Percentiles rank a stretch among this genome's conserved stretches.
Conservation (phyloP, 2,113 vertebrate species). For the Okapia johnstoni region DNA sequence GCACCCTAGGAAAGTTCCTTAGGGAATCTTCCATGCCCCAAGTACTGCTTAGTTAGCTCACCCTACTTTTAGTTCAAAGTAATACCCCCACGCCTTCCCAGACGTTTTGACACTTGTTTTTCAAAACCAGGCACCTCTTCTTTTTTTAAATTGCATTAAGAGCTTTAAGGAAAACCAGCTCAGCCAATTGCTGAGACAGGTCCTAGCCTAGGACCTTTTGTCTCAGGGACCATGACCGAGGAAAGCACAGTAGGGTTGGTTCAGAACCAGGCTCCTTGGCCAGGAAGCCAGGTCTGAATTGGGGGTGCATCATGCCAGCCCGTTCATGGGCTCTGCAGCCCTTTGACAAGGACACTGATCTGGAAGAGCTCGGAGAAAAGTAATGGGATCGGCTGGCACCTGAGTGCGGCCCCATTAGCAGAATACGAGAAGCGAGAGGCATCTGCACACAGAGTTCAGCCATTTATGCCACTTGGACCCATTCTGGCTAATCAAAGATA, state of each 20-base stretch:
- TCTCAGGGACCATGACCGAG: background rate
- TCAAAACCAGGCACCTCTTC: background rate
- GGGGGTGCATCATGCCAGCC: background rate
- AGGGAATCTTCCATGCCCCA: background rate
- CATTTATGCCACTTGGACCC: constrained; percentile 52
- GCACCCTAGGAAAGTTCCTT: background rate
- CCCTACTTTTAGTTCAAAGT: background rate
- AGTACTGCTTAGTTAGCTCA: background rate
- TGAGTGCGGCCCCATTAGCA: background rate
- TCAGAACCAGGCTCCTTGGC: background rate
- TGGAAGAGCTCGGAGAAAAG: background rate
- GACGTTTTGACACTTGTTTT: background rate
- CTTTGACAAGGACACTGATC: background rate
- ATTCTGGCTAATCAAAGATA: constrained; percentile 64
- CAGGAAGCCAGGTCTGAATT: background rate
- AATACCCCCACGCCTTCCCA: background rate
- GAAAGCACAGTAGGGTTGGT: background rate
- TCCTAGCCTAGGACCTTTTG: background rate
- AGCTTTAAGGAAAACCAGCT: background rate
- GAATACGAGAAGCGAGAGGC: background rate
- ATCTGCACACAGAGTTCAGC: background rate
- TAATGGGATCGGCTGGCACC: background rate
- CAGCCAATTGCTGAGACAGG: background rate
- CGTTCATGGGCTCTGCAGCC: background rate
- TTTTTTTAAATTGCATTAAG: background rate